Evolutionary conservation across 2,113 vertebrate genomes (phyloP).

Genomic region (Neoarius graeffei): DNA sequence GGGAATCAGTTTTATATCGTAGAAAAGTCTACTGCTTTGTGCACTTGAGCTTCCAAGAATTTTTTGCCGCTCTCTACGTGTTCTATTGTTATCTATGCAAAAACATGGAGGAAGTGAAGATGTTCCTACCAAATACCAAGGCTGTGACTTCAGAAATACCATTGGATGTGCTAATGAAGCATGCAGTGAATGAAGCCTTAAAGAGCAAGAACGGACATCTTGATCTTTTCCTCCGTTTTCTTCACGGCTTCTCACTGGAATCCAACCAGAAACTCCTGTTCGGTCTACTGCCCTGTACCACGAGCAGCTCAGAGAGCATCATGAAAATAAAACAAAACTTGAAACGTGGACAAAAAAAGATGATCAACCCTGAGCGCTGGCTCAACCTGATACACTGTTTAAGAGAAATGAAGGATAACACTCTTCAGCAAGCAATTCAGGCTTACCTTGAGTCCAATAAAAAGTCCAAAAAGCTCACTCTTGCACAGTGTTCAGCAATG

Average conservation of each 20-base stretch:
- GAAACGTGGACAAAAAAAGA: slow-evolving; percentile 7
- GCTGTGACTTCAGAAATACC: neutral
- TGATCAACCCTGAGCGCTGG: slow-evolving; percentile 31
- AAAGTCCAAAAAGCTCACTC: slow-evolving; percentile 12
- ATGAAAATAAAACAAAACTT: slow-evolving; percentile 11
- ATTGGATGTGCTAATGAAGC: slow-evolving; percentile 11
- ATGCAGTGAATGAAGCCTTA: slow-evolving; percentile 12
- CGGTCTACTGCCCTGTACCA: neutral
- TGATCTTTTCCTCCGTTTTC: slow-evolving; percentile 35
- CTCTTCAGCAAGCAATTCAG: slow-evolving; percentile 26
- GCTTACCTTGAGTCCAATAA: slow-evolving; percentile 9
- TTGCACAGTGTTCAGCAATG: slow-evolving; percentile 14
- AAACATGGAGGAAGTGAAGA: neutral
- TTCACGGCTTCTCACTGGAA: slow-evolving; percentile 26
- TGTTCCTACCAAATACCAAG: neutral
- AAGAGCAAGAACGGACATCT: slow-evolving; percentile 29
- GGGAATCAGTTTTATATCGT: neutral
- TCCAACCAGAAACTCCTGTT: slow-evolving; percentile 30
- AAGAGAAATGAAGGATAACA: slow-evolving; percentile 33
- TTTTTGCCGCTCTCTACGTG: slow-evolving; percentile 26
- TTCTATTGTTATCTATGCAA: slow-evolving; percentile 12
- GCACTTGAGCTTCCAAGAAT: slow-evolving; percentile 38
- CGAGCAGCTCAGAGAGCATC: neutral
- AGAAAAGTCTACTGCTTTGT: slow-evolving; percentile 45
- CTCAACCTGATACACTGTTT: slow-evolving; percentile 32